Conservation (phyloP, 2,888 invertebrate genomes). For the Acanthopleura granulata region DNA sequence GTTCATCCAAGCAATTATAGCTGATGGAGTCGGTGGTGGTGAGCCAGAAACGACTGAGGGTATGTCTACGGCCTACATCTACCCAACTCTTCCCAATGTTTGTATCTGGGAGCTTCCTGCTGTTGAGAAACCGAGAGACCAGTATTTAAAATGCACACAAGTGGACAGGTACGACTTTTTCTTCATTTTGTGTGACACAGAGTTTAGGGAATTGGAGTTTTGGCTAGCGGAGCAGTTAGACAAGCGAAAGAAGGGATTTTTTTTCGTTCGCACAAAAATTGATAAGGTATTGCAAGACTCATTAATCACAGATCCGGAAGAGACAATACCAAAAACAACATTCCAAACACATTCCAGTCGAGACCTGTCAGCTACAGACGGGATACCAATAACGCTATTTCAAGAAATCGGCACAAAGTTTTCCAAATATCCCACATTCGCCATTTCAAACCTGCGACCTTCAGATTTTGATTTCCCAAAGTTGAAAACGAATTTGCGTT, state of each 20-base stretch:
- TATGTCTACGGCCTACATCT: slow-evolving; percentile 27
- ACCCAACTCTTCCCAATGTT: slow-evolving; percentile 31
- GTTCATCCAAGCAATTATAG: too few species aligned
- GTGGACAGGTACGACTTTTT: slow-evolving; percentile 31
- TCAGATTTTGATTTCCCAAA: too few species aligned
- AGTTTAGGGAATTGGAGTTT: slow-evolving; percentile 31
- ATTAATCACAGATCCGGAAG: neutral
- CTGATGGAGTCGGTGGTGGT: too few species aligned
- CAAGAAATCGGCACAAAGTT: too few species aligned
- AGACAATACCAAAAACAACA: too few species aligned
- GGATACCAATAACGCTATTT: neutral
- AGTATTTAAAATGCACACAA: slow-evolving; percentile 32
- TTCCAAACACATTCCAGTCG: too few species aligned
- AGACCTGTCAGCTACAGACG: too few species aligned
- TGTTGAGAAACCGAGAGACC: slow-evolving; percentile 31
- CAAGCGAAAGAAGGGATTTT: slow-evolving; percentile 23
- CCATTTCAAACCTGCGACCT: too few species aligned
- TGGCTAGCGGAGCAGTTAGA: slow-evolving; percentile 30
- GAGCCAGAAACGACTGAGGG: too few species aligned
- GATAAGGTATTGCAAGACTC: slow-evolving; percentile 22
- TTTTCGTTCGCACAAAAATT: slow-evolving; percentile 27
- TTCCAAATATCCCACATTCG: too few species aligned
- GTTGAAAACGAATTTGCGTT: too few species aligned
- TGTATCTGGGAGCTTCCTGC: slow-evolving; percentile 39
- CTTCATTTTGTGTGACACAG: slow-evolving; percentile 26